Evolutionary conservation across 2,888 invertebrate species (phyloP).

Genomic region (Caenorhabditis drosophilae): DNA sequence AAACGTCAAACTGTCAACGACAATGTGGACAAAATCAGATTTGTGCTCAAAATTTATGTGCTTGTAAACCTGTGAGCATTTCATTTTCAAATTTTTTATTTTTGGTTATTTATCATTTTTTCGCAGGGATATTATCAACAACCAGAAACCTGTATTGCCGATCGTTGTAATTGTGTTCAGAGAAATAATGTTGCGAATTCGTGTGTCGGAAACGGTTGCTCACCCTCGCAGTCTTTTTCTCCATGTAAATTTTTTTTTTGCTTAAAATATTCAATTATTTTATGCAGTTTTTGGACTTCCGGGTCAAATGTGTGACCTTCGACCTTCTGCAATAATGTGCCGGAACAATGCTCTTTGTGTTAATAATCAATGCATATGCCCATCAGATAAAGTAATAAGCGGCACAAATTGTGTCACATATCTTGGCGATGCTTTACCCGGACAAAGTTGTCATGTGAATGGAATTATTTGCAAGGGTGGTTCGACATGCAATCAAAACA

Average conservation of each 20-base stretch:
- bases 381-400: conserved; percentile 39
- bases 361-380: conserved; percentile 51
- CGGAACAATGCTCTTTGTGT: conserved; percentile 49
- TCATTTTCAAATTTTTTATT: neutral
- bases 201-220: conserved; percentile 28
- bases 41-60: conserved; percentile 36
- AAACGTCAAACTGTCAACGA: conserved; percentile 1
- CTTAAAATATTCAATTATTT: neutral
- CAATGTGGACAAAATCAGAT: conserved; percentile 33
- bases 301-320: conserved; percentile 48
- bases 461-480: conserved; percentile 51
- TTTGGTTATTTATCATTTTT: neutral
- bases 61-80: conserved; percentile 17
- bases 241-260: conserved; percentile 22
- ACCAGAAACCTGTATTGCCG: conserved; percentile 17
- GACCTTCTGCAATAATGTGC: conserved; percentile 41
- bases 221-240: conserved; percentile 1
- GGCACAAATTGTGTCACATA: conserved; percentile 37
- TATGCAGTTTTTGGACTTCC: conserved; percentile 43
- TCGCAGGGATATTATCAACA: conserved; percentile 3
- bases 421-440: conserved; percentile 48
- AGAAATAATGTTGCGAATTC: conserved; percentile 6
- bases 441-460: conserved; percentile 42
- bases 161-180: conserved; percentile 27
- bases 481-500: conserved; percentile 35